Base-by-base conservation (phyloP, 2,888 invertebrate genomes). In the Hypolimnas misippus region DNA sequence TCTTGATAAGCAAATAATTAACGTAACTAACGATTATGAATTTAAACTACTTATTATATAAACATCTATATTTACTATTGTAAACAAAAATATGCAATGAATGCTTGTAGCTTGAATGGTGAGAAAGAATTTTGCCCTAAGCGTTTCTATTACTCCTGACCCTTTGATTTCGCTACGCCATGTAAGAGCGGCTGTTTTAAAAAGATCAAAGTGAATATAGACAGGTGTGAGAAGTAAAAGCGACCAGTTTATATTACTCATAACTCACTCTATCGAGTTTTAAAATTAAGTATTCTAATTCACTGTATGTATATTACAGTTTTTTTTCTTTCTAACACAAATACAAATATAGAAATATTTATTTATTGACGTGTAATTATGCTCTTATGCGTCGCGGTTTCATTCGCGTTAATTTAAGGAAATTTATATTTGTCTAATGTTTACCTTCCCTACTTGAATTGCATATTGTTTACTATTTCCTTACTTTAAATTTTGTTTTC, bases 101-200 rank as follows among this genome's bases (percentile, higher is more conserved):
- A 44, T 44, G 5, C 19, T 19, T 12, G 44, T 16, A 25, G 44
- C 42, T 59, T 53, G 44, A 59, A 44, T 33, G 35, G 59, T 60
- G 44, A 16, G 25, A 54, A 54, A 60, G 53, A 49, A 46, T 38
- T 53, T 14, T 21, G 59, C 59, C 59, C 53, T 35, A 54, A 60
- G 53, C 59, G 46, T 49, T 60, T 53, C 59, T 59, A 53, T 53
- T 53, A 54, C 53, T 46, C 35, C 59, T 8, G 25, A 60, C 35
- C 52, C 60, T 63, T 63, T 63, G 52, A 59, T 59, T 63, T 63
- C 33, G 38, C 56, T 14, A 33, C 42, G 51, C 55, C 35, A 56
- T 58, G 50, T 35, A 55, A 55, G 49, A 59, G 52, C 59, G 59
- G 52, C 79, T 81, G 83, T 63, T 49, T 60, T 66, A 62, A 58